Evolutionary conservation across 2,113 vertebrate species (phyloP).

Genomic region (Myxocyprinus asiaticus): DNA sequence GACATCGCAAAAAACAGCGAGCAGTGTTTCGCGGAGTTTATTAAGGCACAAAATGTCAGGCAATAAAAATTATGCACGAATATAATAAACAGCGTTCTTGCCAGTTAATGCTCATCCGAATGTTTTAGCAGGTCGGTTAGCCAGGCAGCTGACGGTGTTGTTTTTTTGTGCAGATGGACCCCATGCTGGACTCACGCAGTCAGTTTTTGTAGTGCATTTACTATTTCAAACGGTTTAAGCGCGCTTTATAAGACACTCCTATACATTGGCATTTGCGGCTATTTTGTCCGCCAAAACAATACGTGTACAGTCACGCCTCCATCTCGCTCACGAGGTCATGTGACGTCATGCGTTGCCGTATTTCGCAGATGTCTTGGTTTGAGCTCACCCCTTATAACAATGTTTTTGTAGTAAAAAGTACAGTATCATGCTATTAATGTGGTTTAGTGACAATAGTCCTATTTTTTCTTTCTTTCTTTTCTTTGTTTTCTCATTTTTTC

Average conservation of each 20-base stretch:
- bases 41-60: background rate
- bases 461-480: no score
- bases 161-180: conserved; percentile 15
- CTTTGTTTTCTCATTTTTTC: no score
- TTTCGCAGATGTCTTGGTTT: background rate
- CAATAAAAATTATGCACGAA: background rate
- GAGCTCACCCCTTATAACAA: no score
- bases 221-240: conserved; percentile 8
- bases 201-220: background rate
- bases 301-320: conserved; percentile 13
- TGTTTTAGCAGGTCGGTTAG: conserved; percentile 16
- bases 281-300: conserved; percentile 26
- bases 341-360: background rate
- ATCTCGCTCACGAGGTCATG: background rate
- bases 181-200: background rate
- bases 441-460: no score
- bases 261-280: background rate
- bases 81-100: background rate
- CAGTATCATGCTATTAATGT: no score
- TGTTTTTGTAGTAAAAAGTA: no score
- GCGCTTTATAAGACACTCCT: background rate
- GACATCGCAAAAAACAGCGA: background rate
- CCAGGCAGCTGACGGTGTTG: background rate
- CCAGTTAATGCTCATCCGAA: background rate
- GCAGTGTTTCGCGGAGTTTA: background rate